Base-by-base conservation (phyloP, 2,797 vertebrate genomes). In the Hypotaenidia philippensis region DNA sequence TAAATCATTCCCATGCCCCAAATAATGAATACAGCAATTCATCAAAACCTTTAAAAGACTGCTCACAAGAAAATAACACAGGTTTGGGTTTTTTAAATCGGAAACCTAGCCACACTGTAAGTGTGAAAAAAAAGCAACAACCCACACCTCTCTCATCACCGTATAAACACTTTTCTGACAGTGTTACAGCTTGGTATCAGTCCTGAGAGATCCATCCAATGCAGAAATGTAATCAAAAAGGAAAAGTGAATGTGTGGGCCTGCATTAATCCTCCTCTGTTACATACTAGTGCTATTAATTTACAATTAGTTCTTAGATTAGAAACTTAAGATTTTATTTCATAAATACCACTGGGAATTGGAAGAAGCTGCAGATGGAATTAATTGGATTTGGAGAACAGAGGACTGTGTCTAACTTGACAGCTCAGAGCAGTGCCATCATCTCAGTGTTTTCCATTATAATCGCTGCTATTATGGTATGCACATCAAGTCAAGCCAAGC, bases 251-350 rank as follows among this genome's bases (percentile, higher is more conserved):
- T 78, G 50, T 86, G 92, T 89, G 84, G 89, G 34, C 64, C 34
- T 89, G 92, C 84, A 97, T 93, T 95, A 95, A 96, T 94, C 87
- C 61, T 83, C 80, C 74, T 87, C 53, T 60, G 68, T 75, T 85
- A 93, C 61, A 75, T 71, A 85, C 50, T 41, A 86, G 79, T 69
- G 70, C 38, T 91, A 86, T 69, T 86, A 94, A 92, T 95, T 94
- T 92, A 89, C 87, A 94, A 89, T 81, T 95, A 87, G 71, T 71
- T 96, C 75, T 92, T 74, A 87, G 71, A 94, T 91, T 92, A 92
- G 87, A 95, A 96, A 96, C 3, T 71, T 74, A 16, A 82, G 71
- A 93, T 71, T 93, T 94, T 96, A 77, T 85, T 94, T 87, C 84
- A 91, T 68, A 87, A 93, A 95, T 87, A 69, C 90, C n/a, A 76